Base-by-base conservation (phyloP, 2,888 invertebrate genomes). In the Cataglyphis livida region DNA sequence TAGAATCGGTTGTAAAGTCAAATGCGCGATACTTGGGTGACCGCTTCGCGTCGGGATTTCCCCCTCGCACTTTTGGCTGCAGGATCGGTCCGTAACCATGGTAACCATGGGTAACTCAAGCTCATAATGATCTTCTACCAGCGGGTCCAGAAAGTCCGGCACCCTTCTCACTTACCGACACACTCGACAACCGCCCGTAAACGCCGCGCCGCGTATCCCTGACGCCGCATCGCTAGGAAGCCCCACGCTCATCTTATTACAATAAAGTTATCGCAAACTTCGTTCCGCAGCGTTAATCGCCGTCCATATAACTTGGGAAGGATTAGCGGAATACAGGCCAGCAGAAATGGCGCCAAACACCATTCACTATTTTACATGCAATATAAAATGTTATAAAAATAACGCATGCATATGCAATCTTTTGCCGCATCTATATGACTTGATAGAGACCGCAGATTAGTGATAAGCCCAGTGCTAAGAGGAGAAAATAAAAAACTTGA, bases 51-150 rank as follows among this genome's bases (percentile, higher is more conserved):
- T 85, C 86, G 90, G 88, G 89, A 84, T 83, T 83, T 91, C 88
- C 89, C 90, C 86, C 86, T 90, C 86, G 86, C 85, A 87, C 87
- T 90, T 89, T 89, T 86, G 90, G 90, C 86, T 91, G 86, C 89
- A 84, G 85, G 83, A 88, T 85, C 85, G 88, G 92, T 91, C 91
- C 90, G 94, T 94, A 93, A 92, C 93, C 93, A 94, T 94, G 92
- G 94, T 94, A 93, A 92, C 93, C 93, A 94, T 94, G 93, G 93
- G 94, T 85, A 92, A 94, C 94, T 91, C 91, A 90, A 92, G 92
- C 92, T 93, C 94, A 94, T 93, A 93, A 94, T 94, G 94, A 94
- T 94, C 93, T 94, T 93, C 92, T 76, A 88, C 81, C 91, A 88
- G 90, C 89, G 87, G 87, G 85, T 85, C 89, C 91, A 54, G 76